Conservation (phyloP, 2,797 vertebrate species). For the Threskiornis aethiopicus region DNA sequence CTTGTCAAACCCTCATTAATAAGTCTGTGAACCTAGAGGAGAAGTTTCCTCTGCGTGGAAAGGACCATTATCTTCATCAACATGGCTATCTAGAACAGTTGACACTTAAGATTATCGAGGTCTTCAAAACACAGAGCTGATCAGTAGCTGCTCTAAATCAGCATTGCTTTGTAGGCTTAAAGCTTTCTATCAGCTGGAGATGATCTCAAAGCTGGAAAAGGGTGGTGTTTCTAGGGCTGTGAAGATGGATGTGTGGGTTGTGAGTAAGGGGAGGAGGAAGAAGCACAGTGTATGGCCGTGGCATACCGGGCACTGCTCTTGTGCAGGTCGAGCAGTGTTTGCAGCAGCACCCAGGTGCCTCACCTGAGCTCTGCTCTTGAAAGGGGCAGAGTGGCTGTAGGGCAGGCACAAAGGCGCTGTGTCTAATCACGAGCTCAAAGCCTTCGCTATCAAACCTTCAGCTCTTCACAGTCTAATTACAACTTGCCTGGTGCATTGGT, state of each 20-base stretch:
- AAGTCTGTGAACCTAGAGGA: neutral
- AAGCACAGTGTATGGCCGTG: accelerated
- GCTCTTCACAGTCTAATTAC: constrained; percentile 69
- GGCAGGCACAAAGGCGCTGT: constrained; percentile 47
- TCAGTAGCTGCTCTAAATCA: neutral
- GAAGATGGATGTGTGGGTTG: accelerated
- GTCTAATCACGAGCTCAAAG: constrained; percentile 42
- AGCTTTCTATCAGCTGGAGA: neutral
- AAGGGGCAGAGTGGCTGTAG: constrained; percentile 18
- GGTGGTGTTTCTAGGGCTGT: neutral
- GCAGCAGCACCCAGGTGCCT: neutral
- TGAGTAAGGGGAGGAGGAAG: neutral
- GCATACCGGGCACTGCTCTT: accelerated
- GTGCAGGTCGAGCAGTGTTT: accelerated
- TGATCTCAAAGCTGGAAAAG: neutral
- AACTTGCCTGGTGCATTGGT: constrained; percentile 58
- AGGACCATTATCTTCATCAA: accelerated
- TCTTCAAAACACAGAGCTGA: neutral
- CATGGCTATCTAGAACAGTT: accelerated
- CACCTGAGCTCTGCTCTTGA: neutral
- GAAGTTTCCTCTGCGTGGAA: neutral
- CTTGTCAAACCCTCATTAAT: neutral
- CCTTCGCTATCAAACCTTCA: constrained; percentile 45
- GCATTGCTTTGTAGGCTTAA: neutral
- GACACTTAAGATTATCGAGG: neutral